Evolutionary conservation across 1,140 invertebrate species (phyloP).

Genomic region (Trachymyrmex septentrionalis): DNA sequence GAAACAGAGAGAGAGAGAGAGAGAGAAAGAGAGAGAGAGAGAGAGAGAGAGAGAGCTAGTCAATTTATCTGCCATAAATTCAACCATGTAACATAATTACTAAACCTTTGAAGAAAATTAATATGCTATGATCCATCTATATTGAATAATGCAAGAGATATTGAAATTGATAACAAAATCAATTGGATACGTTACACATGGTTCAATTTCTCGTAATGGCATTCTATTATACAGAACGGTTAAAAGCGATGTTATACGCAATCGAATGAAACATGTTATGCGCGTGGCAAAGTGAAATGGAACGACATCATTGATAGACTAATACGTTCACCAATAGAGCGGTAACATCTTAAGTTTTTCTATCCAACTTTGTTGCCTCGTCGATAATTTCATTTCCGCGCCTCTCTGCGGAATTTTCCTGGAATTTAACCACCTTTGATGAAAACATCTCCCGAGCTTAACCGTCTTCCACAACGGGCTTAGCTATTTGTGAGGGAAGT

Average conservation of each 20-base stretch:
- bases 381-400: constrained; percentile 49
- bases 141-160: background rate
- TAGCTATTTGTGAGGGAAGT: constrained; percentile 68
- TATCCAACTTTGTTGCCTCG: background rate
- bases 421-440: constrained; percentile 57
- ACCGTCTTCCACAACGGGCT: constrained; percentile 63
- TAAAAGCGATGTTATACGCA: background rate
- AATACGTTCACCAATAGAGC: background rate
- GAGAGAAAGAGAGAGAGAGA: background rate
- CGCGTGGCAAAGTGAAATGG: background rate
- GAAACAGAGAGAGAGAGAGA: background rate
- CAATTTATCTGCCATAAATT: constrained; percentile 23
- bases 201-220: background rate
- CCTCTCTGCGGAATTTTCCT: constrained; percentile 53
- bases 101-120: constrained; percentile 1
- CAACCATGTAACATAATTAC: background rate
- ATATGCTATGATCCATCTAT: background rate
- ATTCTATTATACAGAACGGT: background rate
- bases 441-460: constrained; percentile 65
- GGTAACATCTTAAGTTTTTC: constrained; percentile 25
- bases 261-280: constrained; percentile 17
- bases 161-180: constrained; percentile 24
- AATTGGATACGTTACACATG: background rate
- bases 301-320: background rate
- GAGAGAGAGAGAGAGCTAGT: background rate